These are phyloP conservation scores for Dicyrtomina minuta DNA, from an alignment of 2,888 invertebrate genomes.

Conservation along the genomic window DNA sequence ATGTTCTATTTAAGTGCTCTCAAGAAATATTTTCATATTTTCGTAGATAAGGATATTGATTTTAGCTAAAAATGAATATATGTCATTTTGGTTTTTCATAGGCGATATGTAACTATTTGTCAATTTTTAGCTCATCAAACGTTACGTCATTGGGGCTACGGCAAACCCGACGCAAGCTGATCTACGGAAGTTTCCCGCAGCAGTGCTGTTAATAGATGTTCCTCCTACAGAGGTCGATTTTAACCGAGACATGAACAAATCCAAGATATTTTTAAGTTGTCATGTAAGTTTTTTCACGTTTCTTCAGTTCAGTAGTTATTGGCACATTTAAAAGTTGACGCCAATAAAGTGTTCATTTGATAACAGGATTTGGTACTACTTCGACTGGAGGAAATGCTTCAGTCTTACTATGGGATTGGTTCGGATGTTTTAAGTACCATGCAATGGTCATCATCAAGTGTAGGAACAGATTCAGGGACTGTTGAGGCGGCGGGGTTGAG, in stretches of 20 bases:
- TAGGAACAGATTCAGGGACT: no score
- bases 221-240: slow-evolving; percentile 61
- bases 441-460: no score
- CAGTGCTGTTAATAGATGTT: slow-evolving; percentile 58
- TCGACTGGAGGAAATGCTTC: slow-evolving; percentile 27
- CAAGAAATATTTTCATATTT: no score
- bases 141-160: slow-evolving; percentile 56
- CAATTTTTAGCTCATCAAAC: slow-evolving; percentile 59
- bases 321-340: no score
- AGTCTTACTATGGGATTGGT: slow-evolving; percentile 35
- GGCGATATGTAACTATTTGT: no score
- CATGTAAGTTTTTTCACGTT: slow-evolving; percentile 60
- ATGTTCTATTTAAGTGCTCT: no score
- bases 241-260: slow-evolving; percentile 66
- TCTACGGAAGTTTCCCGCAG: slow-evolving; percentile 58
- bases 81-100: no score
- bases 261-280: slow-evolving; percentile 60
- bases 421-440: no score
- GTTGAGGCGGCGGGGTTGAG: no score
- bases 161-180: slow-evolving; percentile 54
- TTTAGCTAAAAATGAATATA: no score
- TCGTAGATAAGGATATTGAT: slow-evolving; percentile 12
- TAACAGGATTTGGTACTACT: slow-evolving; percentile 28
- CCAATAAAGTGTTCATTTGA: no score
- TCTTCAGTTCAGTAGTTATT: no score